Base-by-base conservation (phyloP, 2,797 vertebrate species). In the Dromococcyx pavoninus region DNA sequence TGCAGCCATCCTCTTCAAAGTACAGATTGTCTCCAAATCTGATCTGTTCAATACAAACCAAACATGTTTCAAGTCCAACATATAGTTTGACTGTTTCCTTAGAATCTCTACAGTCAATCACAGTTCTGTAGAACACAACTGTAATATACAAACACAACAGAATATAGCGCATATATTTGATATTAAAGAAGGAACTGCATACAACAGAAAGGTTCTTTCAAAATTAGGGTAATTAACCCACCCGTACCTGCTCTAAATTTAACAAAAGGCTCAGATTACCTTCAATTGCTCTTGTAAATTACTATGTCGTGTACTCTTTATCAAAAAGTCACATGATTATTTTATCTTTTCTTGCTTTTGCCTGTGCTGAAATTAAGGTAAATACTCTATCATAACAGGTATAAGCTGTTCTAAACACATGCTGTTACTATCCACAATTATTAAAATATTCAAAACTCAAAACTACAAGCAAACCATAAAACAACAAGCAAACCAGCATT, bases 21-120 rank as follows among this genome's bases (percentile, higher is more conserved):
- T 99, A 99, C 44, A 98, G 94, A 91, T 98, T 98, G 54, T 98
- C 95, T 66, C 94, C 97, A 92, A 98, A 98, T 62, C 88, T 98
- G 48, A 99, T 95, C 99, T 99, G 97, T 93, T 81, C 84, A 96
- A 57, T 43, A 89, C 37, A 97, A 97, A 89, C 72, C 50, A 95
- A 54, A 76, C 13, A 91, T 11, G 23, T 57, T 87, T 87, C 41
- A 92, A 93, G 18, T 50, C 37, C 67, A 92, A 56, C 35, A 23
- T 11, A 53, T 3, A 62, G 21, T 43, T 15, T 33, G 44, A 51
- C 39, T n/a, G 12, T 90, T 83, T 86, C 28, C 32, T 83, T 58
- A 87, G 81, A 89, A 80, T 57, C 22, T 27, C 22, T 53, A 10
- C 19, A 69, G 28, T 80, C 37, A 57, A 9, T 71, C 5, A 24